Evolutionary conservation across 2,113 vertebrate species (phyloP), one percentile per base, ranked within the genome.

Genomic region (Thunnus maccoyii): DNA sequence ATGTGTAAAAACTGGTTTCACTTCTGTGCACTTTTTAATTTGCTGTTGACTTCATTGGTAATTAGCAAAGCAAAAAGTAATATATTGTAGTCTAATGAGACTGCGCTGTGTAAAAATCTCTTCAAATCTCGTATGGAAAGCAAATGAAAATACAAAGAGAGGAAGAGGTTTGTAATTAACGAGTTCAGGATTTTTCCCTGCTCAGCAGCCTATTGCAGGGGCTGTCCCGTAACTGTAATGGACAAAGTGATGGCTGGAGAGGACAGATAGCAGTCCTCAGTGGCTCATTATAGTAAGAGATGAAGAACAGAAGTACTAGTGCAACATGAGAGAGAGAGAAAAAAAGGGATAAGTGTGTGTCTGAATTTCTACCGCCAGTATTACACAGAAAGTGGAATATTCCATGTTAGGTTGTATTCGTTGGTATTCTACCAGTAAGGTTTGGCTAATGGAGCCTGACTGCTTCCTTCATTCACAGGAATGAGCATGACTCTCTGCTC

Each of bases 401-500:
- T 80, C 58, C 48, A 57, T 62, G 41, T 80, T n/a, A 30, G 63
- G 41, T 67, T 82, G 69, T 10, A 54, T 70, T 61, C 14, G 54
- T 76, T 77, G 22, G 64, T 76, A 76, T 80, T 84, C 63, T 61
- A 50, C 63, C 77, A 76, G 66, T 57, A 32, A 78, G 54, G 72
- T 80, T 84, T 71, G 66, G 41, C 61, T 66, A 81, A 84, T 67
- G 72, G 58, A 83, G 82, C 62, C 20, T 63, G 75, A 76, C 86
- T 80, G 70, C 81, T 73, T 76, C 72, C 30, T 84, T 83, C 66
- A 83, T 79, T 84, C 82, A 85, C 78, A 87, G 76, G 80, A 85
- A 88, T 72, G 75, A 89, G 63, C 48, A 62, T 51, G 80, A 82
- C 54, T 80, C 55, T 47, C 51, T 5, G 1, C 56, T 55, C 67